phyloP scores from a whole-genome alignment of 2,113 vertebrate species.

The Illadopsis cleaveri region DNA sequence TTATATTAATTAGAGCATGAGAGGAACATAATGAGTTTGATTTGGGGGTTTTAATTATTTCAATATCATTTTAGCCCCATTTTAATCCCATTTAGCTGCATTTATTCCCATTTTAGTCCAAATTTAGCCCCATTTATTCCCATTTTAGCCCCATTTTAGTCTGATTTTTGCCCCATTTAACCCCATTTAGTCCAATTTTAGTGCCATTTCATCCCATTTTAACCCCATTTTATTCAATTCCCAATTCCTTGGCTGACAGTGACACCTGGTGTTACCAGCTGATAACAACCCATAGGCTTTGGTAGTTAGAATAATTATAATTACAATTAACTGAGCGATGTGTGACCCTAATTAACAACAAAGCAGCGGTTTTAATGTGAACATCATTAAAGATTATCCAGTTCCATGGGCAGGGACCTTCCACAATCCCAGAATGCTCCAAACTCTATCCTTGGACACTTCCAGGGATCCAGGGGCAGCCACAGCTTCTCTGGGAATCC shows the following conservation, averaged over 20 bases:
- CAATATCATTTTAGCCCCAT: not conserved
- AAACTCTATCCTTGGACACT: not conserved
- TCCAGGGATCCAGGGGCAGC: not conserved
- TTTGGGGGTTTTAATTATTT: not conserved
- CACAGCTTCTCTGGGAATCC: not conserved
- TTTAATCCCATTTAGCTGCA: not conserved
- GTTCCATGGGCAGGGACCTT: not conserved
- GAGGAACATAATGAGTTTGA: not conserved
- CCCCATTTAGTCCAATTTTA: not conserved
- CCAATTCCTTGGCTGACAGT: slow-evolving; percentile 16
- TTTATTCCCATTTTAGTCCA: not conserved
- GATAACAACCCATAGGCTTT: not conserved
- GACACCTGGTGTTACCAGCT: slow-evolving; percentile 10
- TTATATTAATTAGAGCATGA: not conserved
- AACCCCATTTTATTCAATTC: not conserved
- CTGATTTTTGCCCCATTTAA: not conserved
- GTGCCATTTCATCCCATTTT: not conserved
- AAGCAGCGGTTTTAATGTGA: not conserved
- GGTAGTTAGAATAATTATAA: not conserved
- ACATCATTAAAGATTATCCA: not conserved
- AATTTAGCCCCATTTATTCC: not conserved
- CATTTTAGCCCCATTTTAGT: not conserved
- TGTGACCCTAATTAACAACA: not conserved
- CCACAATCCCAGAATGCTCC: not conserved
- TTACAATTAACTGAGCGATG: not conserved